Percentiles rank a stretch among this genome's conserved stretches.
Evolutionary conservation across 2,888 invertebrate species (phyloP).

Genomic region (Lasius fuliginosus): DNA sequence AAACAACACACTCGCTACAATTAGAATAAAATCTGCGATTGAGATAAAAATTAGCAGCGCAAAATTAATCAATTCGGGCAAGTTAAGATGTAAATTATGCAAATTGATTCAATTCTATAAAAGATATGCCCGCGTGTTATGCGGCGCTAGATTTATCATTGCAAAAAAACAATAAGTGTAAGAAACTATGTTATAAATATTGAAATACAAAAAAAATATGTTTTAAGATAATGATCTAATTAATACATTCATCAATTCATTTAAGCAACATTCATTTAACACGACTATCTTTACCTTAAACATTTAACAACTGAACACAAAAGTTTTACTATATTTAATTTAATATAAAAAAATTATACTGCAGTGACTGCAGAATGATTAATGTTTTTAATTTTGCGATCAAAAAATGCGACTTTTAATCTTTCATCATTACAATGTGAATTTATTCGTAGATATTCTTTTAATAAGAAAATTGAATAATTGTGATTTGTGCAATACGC

Average conservation of each 20-base stretch:
- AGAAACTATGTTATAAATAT: neutral
- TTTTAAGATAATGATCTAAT: neutral
- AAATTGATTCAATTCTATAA: constrained; percentile 30
- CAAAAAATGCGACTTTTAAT: neutral
- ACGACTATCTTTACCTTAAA: neutral
- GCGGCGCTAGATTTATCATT: constrained; percentile 6
- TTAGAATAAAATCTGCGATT: constrained; percentile 33
- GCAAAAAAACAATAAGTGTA: neutral
- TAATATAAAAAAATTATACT: neutral
- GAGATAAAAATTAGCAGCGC: constrained; percentile 39
- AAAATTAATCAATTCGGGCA: constrained; percentile 41
- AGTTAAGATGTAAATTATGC: constrained; percentile 51
- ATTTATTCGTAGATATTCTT: neutral
- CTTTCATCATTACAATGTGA: neutral
- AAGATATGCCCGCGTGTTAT: constrained; percentile 13
- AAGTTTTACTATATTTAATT: constrained; percentile 11
- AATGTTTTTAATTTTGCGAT: neutral
- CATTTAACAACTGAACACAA: neutral
- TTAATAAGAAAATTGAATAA: neutral
- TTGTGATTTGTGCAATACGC: neutral
- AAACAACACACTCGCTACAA: constrained; percentile 34
- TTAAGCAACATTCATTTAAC: neutral
- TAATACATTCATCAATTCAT: neutral
- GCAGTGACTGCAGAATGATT: neutral
- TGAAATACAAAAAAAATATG: neutral